Percentiles rank a stretch among this genome's conserved stretches.
Conservation (phyloP, 2,113 vertebrate genomes). For the Quiscalus mexicanus region DNA sequence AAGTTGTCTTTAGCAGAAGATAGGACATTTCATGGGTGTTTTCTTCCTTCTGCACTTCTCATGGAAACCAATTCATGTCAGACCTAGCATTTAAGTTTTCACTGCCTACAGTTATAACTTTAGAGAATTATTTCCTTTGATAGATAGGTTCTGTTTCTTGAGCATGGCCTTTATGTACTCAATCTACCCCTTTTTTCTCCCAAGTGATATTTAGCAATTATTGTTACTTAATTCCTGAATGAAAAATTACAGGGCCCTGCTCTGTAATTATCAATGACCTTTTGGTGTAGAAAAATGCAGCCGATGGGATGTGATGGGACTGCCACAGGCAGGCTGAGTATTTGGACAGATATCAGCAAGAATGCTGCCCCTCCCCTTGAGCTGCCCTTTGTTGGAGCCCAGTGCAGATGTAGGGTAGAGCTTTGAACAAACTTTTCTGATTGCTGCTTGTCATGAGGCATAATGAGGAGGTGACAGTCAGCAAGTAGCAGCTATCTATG, state of each 20-base stretch:
- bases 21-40: background rate
- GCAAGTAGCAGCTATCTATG: background rate
- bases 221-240: conserved; percentile 47
- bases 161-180: background rate
- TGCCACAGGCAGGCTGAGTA: background rate
- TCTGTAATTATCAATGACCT: conserved; percentile 57
- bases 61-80: background rate
- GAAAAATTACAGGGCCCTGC: conserved; percentile 24
- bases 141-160: background rate
- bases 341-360: background rate
- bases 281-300: conserved; percentile 27
- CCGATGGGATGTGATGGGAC: background rate
- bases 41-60: background rate
- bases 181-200: background rate
- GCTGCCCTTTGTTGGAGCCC: background rate
- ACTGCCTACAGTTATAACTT: background rate
- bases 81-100: background rate
- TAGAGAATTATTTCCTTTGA: background rate
- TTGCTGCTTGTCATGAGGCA: background rate
- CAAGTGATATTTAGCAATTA: conserved; percentile 21
- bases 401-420: background rate
- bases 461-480: background rate
- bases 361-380: background rate
- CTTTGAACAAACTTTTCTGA: background rate
- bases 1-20: background rate